Conservation (phyloP, 2,797 vertebrate genomes). For the Decapterus maruadsi region DNA sequence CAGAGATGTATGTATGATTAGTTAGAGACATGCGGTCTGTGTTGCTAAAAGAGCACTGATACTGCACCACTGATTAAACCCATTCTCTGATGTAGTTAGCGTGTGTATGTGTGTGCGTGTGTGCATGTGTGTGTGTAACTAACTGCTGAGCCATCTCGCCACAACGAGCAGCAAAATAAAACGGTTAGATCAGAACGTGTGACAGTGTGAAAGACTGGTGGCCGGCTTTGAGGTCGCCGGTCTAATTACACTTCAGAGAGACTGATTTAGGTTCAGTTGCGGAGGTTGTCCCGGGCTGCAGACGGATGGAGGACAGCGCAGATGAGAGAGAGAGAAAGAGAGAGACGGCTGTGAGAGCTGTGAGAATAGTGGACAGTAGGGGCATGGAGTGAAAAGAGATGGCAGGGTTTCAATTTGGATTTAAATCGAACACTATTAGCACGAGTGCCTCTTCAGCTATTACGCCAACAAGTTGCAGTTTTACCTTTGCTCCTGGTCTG, state of each 20-base stretch:
- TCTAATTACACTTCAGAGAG: constrained; percentile 81
- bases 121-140: constrained; percentile 22
- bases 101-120: not conserved
- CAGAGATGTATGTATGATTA: not conserved
- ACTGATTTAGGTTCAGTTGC: constrained; percentile 67
- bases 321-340: not conserved
- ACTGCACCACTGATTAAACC: constrained; percentile 5
- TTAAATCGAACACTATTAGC: constrained; percentile 45
- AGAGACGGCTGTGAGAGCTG: constrained; percentile 9
- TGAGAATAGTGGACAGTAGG: constrained; percentile 31
- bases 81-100: not conserved
- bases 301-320: constrained; percentile 44
- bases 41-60: constrained; percentile 11
- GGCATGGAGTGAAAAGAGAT: constrained; percentile 39
- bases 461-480: constrained; percentile 34
- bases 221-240: constrained; percentile 66
- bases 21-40: not conserved
- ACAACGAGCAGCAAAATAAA: constrained; percentile 60
- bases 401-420: constrained; percentile 64
- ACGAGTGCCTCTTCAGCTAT: constrained; percentile 12
- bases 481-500: constrained; percentile 10
- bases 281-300: constrained; percentile 56
- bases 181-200: constrained; percentile 60
- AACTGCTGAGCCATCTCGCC: constrained; percentile 22
- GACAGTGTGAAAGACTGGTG: constrained; percentile 62